phyloP scores from a whole-genome alignment of 2,888 invertebrate species.

The Nemurella pictetii region DNA sequence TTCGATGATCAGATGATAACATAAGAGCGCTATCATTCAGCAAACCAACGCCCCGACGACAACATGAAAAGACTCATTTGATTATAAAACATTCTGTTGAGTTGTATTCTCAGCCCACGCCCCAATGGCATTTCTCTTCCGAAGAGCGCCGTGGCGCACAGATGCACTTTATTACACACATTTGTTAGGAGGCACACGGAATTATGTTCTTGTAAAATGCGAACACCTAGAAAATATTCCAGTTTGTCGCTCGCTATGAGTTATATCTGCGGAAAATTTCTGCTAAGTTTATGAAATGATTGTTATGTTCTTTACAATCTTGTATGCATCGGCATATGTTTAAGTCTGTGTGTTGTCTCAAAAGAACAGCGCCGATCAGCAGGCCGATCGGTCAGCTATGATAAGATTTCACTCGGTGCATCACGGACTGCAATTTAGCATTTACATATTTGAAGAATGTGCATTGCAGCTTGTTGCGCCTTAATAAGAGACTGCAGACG shows the following conservation, averaged over 20 bases:
- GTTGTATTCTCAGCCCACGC: neutral
- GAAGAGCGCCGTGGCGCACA: neutral
- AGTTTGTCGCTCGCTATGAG: neutral
- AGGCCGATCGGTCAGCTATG: neutral
- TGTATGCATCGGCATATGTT: neutral
- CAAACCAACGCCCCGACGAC: no score
- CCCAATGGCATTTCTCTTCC: neutral
- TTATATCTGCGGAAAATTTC: neutral
- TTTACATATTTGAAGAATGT: neutral
- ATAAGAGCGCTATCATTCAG: no score
- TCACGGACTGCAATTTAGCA: neutral
- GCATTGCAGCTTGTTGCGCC: neutral
- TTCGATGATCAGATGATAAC: no score
- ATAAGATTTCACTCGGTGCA: neutral
- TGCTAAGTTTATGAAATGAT: neutral
- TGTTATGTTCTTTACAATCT: neutral
- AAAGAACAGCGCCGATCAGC: neutral
- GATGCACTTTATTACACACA: neutral
- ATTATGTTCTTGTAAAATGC: neutral
- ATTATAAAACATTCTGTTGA: neutral
- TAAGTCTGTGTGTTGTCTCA: no score
- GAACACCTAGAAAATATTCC: neutral
- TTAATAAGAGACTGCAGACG: no score
- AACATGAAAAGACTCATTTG: no score
- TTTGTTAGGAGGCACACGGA: neutral